phyloP scores from a whole-genome alignment of 2,888 invertebrate species.

The Cryptocephalus moraei region DNA sequence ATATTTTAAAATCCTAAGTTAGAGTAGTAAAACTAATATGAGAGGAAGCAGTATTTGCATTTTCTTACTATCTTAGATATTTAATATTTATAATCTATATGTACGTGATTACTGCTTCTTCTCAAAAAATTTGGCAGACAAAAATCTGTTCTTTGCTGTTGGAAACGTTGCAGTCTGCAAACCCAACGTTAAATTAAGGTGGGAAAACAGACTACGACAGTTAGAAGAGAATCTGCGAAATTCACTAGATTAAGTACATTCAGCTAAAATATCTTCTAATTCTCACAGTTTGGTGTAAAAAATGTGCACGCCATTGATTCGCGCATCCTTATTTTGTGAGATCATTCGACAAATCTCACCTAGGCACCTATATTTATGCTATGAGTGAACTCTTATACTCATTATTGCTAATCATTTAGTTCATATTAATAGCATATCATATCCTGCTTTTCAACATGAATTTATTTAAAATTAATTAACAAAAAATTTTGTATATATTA shows the following conservation, averaged over 20 bases:
- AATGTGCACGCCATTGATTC: slow-evolving; percentile 16
- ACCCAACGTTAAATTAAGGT: slow-evolving; percentile 12
- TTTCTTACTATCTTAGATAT: slow-evolving; percentile 18
- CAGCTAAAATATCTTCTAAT: slow-evolving; percentile 6
- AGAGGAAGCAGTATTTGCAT: slow-evolving; percentile 31
- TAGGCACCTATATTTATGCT: slow-evolving; percentile 39
- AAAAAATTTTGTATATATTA: slow-evolving; percentile 1
- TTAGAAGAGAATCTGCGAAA: slow-evolving; percentile 27
- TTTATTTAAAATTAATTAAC: too few relatives aligned
- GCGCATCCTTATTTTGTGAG: slow-evolving; percentile 29
- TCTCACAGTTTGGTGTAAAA: slow-evolving; percentile 2
- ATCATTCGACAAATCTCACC: slow-evolving; percentile 22
- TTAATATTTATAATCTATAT: slow-evolving; percentile 15
- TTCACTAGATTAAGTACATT: slow-evolving; percentile 6
- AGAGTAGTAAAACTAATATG: slow-evolving; percentile 32
- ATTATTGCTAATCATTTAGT: slow-evolving; percentile 38
- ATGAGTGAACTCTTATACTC: slow-evolving; percentile 34
- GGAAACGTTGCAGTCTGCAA: slow-evolving; percentile 17
- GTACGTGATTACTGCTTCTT: slow-evolving; percentile 30
- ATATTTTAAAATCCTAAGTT: slow-evolving; percentile 35
- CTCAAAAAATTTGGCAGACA: slow-evolving; percentile 36
- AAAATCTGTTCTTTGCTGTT: slow-evolving; percentile 34
- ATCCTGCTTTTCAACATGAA: too few relatives aligned
- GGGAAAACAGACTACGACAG: slow-evolving; percentile 9
- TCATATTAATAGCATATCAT: slow-evolving; percentile 30